Base-by-base conservation (phyloP, 2,797 vertebrate species). In the Poecilia wingei region DNA sequence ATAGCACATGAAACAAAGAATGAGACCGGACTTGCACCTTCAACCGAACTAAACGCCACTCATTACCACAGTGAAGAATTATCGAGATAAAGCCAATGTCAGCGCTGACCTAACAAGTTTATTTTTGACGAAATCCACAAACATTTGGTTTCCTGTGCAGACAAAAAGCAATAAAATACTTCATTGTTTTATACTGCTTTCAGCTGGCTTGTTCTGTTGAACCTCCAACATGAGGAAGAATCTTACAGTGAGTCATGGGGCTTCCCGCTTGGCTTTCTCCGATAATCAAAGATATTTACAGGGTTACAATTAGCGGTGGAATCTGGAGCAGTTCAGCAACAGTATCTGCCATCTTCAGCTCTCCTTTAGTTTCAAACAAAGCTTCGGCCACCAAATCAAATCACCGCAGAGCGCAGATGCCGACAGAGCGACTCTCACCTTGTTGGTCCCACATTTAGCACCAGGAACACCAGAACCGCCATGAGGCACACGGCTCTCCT, bases 401-500 rank as follows among this genome's bases (percentile, higher is more conserved):
- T 41, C 9, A 14, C 22, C 55, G 9, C 13, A 20, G 28, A 57
- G 4, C 6, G 49, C 5, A 72, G 45, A 61, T 1, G 53, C 16
- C 66, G 28, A 46, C 2, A 0, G 22, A 72, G 45, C 14, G 22
- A 43, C 0, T 18, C 95, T 96, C 93, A 99, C 98, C 96, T 97
- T 86, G 95, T 79, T 22, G 97, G 96, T 79, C 96, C 96, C 22
- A 96, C 94, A 79, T 97, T 99, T 53, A 98, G 88, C 76, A 97
- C 74, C 25, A 99, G 84, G 82, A 99, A 97, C 76, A 95, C 95
- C 93, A 99, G 68, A 75, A 98, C 91, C 75, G 95, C 95, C 97
- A 99, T 97, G 79, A 99, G 96, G 89, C 97, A 99, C 72, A 99
- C 87, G 0, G 96, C 96, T 93, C 96, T 96, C 82, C 96, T 96